Evolutionary conservation across 2,888 invertebrate species (phyloP).

Genomic region (Drosophila stalkeri): DNA sequence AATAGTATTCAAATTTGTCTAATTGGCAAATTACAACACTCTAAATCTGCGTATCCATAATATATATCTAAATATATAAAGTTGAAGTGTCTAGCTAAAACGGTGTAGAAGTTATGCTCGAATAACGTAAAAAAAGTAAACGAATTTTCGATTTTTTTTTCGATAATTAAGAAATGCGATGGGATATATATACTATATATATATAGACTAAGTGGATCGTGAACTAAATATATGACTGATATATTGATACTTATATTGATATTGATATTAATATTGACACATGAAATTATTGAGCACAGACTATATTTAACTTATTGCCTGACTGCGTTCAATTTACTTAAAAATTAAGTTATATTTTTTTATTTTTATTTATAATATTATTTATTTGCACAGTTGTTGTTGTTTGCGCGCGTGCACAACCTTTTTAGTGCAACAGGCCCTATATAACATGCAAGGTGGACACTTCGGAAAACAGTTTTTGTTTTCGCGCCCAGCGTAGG

Average conservation of each 20-base stretch:
- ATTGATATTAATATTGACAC: not conserved
- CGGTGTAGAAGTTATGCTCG: no score
- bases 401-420: not conserved
- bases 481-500: conserved; percentile 1
- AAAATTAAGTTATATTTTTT: conserved; percentile 4
- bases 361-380: conserved; percentile 16
- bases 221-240: not conserved
- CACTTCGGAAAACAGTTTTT: conserved; percentile 7
- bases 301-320: not conserved
- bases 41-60: no score
- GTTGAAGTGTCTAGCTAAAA: no score
- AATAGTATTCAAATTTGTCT: no score
- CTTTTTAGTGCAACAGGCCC: not conserved
- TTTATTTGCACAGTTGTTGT: conserved; percentile 34
- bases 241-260: not conserved
- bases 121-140: no score
- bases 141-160: no score
- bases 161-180: no score
- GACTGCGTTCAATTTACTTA: not conserved
- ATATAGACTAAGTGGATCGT: not conserved
- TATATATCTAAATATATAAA: no score
- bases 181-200: no score
- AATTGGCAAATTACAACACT: no score
- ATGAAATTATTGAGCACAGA: not conserved
- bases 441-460: conserved; percentile 25